Conservation (phyloP, 2,797 vertebrate genomes). For the Gymnothorax javanicus region DNA sequence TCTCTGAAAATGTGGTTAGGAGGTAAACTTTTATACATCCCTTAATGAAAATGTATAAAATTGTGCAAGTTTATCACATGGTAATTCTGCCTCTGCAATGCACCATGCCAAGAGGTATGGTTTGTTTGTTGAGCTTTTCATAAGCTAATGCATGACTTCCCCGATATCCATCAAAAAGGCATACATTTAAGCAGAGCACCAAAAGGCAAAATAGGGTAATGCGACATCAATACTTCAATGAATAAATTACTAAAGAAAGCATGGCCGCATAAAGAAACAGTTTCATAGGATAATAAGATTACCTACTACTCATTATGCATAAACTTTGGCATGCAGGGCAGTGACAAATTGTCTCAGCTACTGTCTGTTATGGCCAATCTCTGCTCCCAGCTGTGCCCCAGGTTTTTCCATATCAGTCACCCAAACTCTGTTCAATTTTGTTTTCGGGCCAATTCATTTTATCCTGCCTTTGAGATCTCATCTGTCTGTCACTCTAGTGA, state of each 20-base stretch:
- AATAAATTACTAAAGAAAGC: neutral
- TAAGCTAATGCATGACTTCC: neutral
- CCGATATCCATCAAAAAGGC: neutral
- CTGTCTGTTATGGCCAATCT: neutral
- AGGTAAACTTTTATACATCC: neutral
- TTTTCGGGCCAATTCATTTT: neutral
- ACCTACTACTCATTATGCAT: neutral
- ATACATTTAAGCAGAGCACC: neutral
- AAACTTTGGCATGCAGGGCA: neutral
- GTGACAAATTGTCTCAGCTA: neutral
- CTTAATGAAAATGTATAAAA: neutral
- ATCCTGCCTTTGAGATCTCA: neutral
- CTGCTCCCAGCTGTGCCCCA: neutral
- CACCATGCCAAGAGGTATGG: neutral
- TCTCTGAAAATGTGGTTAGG: neutral
- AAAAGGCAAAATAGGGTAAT: neutral
- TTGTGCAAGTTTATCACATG: neutral
- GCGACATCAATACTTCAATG: neutral
- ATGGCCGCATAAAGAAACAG: neutral
- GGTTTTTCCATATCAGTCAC: neutral
- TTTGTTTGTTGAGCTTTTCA: conserved; percentile 7
- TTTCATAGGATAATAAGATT: neutral
- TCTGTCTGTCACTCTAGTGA: neutral
- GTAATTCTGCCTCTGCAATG: neutral
- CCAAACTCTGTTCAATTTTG: neutral